phyloP scores from a whole-genome alignment of 2,113 vertebrate species.

The Pseudois nayaur region DNA sequence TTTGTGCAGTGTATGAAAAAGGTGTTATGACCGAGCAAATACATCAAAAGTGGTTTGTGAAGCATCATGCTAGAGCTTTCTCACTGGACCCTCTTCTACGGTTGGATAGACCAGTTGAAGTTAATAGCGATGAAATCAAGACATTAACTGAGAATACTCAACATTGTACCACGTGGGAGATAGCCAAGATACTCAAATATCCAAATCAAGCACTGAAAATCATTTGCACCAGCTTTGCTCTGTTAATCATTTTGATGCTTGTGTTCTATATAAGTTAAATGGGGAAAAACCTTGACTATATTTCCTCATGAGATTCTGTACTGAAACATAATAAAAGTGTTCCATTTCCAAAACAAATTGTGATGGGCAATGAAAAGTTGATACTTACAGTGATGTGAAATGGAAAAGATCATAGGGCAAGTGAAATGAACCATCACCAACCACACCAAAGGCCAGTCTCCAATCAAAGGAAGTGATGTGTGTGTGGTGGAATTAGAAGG shows the following conservation, averaged over 20 bases:
- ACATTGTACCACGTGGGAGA: not conserved
- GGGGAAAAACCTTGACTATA: not conserved
- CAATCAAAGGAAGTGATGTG: not conserved
- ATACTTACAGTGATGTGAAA: not conserved
- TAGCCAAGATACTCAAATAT: not conserved
- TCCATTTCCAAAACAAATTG: not conserved
- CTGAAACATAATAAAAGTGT: not conserved
- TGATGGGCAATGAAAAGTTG: not conserved
- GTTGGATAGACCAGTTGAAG: not conserved
- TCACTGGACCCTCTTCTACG: not conserved
- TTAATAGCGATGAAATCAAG: not conserved
- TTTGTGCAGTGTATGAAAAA: not conserved
- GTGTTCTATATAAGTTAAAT: not conserved
- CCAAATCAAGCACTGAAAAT: not conserved
- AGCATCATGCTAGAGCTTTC: not conserved
- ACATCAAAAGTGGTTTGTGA: not conserved
- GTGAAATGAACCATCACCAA: not conserved
- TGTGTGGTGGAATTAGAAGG: not conserved
- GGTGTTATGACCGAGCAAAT: rapidly evolving
- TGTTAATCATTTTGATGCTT: not conserved
- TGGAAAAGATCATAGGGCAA: not conserved
- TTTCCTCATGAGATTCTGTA: not conserved
- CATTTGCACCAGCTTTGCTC: not conserved
- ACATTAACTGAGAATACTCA: not conserved
- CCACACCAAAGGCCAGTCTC: not conserved